These are phyloP conservation scores for Bicyclus anynana DNA, from an alignment of 1,140 invertebrate genomes.

Conservation along the genomic window DNA sequence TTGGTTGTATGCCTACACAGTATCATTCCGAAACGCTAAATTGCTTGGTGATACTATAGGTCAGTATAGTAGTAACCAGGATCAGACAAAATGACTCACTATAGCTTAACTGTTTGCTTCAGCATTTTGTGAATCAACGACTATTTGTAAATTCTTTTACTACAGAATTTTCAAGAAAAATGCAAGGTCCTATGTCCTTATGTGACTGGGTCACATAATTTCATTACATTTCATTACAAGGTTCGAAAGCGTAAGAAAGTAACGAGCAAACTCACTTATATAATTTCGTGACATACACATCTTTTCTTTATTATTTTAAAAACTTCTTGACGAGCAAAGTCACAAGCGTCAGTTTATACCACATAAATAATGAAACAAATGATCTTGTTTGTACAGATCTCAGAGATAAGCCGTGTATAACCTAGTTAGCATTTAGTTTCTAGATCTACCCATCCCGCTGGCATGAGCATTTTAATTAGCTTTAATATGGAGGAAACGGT, in stretches of 20 bases:
- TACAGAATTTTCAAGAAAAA: too few species aligned
- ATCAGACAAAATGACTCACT: too few species aligned
- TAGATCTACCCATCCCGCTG: background rate
- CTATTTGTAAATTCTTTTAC: too few species aligned
- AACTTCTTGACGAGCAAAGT: background rate
- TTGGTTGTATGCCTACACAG: too few species aligned
- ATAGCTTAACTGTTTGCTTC: too few species aligned
- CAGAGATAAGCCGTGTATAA: constrained; percentile 45
- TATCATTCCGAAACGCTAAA: too few species aligned
- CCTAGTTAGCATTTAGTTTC: constrained; percentile 41
- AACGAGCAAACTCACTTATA: background rate
- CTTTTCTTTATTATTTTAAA: background rate
- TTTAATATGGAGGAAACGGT: constrained; percentile 22
- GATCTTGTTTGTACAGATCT: constrained; percentile 50
- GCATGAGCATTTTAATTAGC: constrained; percentile 29
- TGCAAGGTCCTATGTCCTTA: too few species aligned
- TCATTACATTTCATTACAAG: background rate
- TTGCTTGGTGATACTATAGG: too few species aligned
- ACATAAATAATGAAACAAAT: constrained; percentile 53
- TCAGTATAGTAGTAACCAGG: too few species aligned
- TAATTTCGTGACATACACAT: background rate
- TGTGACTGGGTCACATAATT: too few species aligned
- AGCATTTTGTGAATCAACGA: too few species aligned
- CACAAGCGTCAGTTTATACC: background rate
- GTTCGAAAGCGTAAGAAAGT: background rate